Percentiles rank a stretch among this genome's conserved stretches.
Evolutionary conservation across 2,797 vertebrate genomes (phyloP).

Genomic region (Loris lydekkerianus): DNA sequence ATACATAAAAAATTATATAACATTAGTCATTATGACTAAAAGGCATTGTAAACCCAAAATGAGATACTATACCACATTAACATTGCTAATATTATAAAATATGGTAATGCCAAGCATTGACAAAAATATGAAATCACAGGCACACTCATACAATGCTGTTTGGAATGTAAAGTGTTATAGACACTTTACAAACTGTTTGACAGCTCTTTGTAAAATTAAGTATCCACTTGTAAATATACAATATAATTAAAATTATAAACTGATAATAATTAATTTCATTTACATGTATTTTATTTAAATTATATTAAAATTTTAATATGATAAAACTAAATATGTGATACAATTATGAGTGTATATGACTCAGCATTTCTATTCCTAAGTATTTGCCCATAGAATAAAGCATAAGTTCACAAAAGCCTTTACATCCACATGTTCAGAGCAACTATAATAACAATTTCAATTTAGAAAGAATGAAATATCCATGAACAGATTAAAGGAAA

Average conservation of each 20-base stretch:
- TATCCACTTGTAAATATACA: neutral
- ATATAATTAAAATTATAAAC: too few relatives aligned
- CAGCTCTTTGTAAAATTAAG: neutral
- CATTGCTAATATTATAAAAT: neutral
- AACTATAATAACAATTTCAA: neutral
- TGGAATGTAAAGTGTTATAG: neutral
- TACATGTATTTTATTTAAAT: too few relatives aligned
- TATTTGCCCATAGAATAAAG: neutral
- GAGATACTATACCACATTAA: neutral
- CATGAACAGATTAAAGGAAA: neutral
- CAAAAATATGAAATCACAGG: neutral
- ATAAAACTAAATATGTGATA: too few relatives aligned
- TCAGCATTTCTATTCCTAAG: neutral
- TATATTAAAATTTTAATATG: too few relatives aligned
- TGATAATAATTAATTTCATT: too few relatives aligned
- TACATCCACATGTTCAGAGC: neutral
- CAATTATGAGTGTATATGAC: neutral
- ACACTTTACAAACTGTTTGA: neutral
- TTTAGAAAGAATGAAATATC: neutral
- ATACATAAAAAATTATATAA: neutral
- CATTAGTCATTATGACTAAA: neutral
- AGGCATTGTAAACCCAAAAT: neutral
- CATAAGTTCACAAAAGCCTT: neutral
- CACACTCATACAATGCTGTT: neutral
- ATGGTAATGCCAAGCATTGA: neutral